phyloP scores from a whole-genome alignment of 2,113 vertebrate genomes.

The Siniperca chuatsi region DNA sequence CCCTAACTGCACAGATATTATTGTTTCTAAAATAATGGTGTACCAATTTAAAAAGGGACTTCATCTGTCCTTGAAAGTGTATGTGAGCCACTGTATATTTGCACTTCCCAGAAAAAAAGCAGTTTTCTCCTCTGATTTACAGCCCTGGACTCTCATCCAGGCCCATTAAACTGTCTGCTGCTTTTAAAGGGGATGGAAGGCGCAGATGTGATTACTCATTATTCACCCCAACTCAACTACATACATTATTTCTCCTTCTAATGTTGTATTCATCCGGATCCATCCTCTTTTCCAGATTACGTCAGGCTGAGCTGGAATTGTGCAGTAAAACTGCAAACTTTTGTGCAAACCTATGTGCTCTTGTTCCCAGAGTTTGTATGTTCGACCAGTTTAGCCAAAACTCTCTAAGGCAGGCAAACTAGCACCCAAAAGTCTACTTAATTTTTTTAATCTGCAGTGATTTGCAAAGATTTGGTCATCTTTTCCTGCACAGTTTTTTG shows the following conservation, averaged over 20 bases:
- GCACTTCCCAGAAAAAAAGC: neutral
- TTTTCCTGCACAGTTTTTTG: neutral
- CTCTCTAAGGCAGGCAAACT: neutral
- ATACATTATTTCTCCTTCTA: neutral
- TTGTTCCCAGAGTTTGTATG: neutral
- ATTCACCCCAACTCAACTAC: neutral
- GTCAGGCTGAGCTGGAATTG: neutral
- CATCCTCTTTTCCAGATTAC: neutral
- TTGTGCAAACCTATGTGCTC: neutral
- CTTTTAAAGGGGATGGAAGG: neutral
- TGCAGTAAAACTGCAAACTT: neutral
- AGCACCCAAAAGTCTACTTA: neutral
- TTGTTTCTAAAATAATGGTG: neutral
- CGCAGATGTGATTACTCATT: neutral
- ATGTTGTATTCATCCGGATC: neutral
- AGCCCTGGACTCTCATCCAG: neutral
- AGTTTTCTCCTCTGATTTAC: neutral
- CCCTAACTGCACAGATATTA: neutral
- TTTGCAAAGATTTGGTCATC: too few relatives aligned
- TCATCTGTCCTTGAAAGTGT: neutral
- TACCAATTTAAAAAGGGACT: neutral
- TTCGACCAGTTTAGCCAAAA: neutral
- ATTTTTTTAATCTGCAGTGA: too few relatives aligned
- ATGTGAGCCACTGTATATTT: neutral
- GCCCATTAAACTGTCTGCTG: neutral